These are phyloP conservation scores for Psittacula echo DNA, from an alignment of 2,797 vertebrate genomes.

Conservation along the genomic window DNA sequence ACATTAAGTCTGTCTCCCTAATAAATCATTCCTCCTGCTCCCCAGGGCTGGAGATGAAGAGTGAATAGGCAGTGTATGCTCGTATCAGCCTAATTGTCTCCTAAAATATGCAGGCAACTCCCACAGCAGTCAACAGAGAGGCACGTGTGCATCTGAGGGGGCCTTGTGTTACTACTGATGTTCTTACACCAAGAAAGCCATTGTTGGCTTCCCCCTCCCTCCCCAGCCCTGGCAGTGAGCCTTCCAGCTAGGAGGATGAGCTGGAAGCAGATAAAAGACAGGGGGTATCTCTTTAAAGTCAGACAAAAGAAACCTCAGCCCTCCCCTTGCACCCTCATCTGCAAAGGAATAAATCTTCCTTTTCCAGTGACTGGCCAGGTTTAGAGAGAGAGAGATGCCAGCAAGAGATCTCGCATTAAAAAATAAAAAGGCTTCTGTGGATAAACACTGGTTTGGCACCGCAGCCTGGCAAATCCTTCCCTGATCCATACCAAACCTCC, in stretches of 20 bases:
- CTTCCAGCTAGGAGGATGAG: constrained; percentile 5
- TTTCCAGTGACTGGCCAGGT: not conserved
- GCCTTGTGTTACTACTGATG: constrained; percentile 3
- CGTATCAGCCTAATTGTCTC: not conserved
- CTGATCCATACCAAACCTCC: not conserved
- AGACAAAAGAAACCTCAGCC: constrained; percentile 10
- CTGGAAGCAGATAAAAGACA: constrained; percentile 15
- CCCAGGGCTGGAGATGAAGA: not conserved
- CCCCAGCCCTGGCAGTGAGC: not conserved
- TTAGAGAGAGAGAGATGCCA: constrained; percentile 3
- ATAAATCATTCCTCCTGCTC: constrained; percentile 36
- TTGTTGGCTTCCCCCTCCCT: not conserved
- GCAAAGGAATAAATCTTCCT: not conserved
- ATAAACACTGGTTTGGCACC: constrained; percentile 33
- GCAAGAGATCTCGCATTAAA: not conserved
- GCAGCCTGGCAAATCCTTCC: not conserved
- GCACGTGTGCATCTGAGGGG: constrained; percentile 25
- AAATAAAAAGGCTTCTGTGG: constrained; percentile 8
- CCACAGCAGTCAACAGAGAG: constrained; percentile 28
- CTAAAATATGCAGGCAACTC: constrained; percentile 63
- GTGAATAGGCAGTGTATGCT: not conserved
- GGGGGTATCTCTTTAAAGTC: not conserved
- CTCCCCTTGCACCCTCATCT: not conserved
- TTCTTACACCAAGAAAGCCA: not conserved
- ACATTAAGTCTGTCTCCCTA: constrained; percentile 6